Evolutionary conservation across 2,797 vertebrate genomes (phyloP).

Genomic region (Masticophis lateralis): DNA sequence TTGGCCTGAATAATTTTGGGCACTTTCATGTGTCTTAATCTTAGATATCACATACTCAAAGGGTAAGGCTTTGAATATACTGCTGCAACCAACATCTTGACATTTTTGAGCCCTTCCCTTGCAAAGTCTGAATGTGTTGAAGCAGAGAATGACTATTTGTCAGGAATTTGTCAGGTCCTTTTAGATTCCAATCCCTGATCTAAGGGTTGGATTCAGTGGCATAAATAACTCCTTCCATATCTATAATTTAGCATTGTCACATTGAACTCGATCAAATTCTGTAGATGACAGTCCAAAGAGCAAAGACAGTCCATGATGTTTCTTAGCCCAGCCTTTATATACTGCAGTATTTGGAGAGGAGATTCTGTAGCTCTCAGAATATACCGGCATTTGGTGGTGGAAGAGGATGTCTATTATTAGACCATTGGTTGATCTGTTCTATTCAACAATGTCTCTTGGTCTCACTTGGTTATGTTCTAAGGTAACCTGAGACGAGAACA

Average conservation of each 20-base stretch:
- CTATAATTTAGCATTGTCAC: not conserved
- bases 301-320: not conserved
- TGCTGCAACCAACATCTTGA: not conserved
- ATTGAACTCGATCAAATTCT: not conserved
- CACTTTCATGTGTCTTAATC: not conserved
- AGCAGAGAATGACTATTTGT: not conserved
- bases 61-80: not conserved
- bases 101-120: not conserved
- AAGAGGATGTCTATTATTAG: not conserved
- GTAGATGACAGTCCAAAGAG: not conserved
- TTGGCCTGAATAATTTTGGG: not conserved
- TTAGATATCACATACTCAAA: not conserved
- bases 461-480: not conserved
- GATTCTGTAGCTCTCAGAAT: not conserved
- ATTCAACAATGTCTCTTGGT: not conserved
- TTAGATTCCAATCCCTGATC: not conserved
- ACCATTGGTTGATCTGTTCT: not conserved
- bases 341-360: not conserved
- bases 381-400: not conserved
- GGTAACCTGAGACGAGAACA: not conserved
- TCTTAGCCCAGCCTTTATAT: not conserved
- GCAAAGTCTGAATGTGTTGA: not conserved
- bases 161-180: not conserved
- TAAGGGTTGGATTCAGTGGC: not conserved
- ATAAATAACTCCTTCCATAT: not conserved